These are phyloP conservation scores for Plecotus auritus DNA, from an alignment of 2,113 vertebrate genomes.

Conservation along the genomic window DNA sequence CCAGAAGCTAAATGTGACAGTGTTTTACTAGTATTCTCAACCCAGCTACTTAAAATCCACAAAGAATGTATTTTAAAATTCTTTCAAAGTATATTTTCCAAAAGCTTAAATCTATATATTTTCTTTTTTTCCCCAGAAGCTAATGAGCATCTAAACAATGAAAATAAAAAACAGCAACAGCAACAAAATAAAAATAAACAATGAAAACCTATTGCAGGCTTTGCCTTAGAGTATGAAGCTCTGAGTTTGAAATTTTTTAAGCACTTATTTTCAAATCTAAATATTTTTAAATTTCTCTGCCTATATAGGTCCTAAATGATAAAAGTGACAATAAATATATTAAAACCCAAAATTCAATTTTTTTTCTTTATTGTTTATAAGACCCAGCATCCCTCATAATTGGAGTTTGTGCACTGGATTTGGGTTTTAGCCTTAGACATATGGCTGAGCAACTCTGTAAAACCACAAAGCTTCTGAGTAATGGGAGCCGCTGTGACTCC, in stretches of 20 bases:
- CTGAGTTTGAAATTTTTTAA: neutral
- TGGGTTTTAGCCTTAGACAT: neutral
- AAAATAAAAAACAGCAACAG: neutral
- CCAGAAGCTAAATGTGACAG: neutral
- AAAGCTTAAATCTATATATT: neutral
- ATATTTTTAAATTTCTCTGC: neutral
- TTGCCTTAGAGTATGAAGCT: neutral
- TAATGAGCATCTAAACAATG: neutral
- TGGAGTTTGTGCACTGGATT: neutral
- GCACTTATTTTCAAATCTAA: constrained; percentile 24
- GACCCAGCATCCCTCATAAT: neutral
- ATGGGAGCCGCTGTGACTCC: neutral
- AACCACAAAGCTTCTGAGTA: neutral
- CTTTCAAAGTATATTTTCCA: neutral
- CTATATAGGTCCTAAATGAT: neutral
- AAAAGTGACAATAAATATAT: constrained; percentile 9
- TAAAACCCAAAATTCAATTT: neutral
- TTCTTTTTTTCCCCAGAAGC: neutral
- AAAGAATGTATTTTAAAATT: constrained; percentile 1
- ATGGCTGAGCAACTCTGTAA: neutral
- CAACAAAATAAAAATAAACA: neutral
- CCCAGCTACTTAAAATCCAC: neutral
- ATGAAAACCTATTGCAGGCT: neutral
- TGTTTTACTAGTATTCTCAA: neutral
- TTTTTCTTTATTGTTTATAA: constrained; percentile 7